These are phyloP conservation scores for Drosophila multiciliata DNA, from an alignment of 2,888 invertebrate species.

Conservation along the genomic window DNA sequence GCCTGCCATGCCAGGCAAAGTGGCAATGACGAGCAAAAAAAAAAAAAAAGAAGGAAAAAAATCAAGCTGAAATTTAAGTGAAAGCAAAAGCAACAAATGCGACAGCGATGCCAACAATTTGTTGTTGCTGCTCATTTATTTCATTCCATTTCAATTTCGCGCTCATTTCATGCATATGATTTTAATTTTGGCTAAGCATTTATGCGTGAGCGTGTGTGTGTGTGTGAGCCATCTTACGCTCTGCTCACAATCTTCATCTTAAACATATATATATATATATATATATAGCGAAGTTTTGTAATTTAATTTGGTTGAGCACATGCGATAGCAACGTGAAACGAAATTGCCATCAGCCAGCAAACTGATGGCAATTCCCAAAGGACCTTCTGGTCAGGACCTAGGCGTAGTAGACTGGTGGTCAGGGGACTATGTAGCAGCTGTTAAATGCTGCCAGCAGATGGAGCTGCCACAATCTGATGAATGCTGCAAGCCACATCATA, in stretches of 20 bases:
- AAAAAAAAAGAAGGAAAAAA: neutral
- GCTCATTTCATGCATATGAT: slow-evolving; percentile 79
- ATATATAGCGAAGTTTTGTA: slow-evolving; percentile 56
- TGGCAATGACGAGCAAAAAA: slow-evolving; percentile 56
- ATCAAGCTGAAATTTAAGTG: slow-evolving; percentile 38
- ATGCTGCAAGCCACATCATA: slow-evolving; percentile 66
- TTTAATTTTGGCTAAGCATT: slow-evolving; percentile 70
- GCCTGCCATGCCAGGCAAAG: slow-evolving; percentile 64
- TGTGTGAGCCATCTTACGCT: slow-evolving; percentile 13
- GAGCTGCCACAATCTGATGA: slow-evolving; percentile 22
- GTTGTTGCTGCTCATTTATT: slow-evolving; percentile 55
- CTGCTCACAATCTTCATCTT: neutral
- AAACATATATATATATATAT: neutral
- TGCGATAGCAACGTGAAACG: slow-evolving; percentile 42
- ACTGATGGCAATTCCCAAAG: slow-evolving; percentile 9
- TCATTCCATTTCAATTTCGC: slow-evolving; percentile 79
- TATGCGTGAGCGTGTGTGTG: slow-evolving; percentile 9
- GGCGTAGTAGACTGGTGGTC: slow-evolving; percentile 27
- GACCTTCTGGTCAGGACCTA: slow-evolving; percentile 7
- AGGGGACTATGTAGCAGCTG: slow-evolving; percentile 56
- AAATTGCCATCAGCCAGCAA: slow-evolving; percentile 46
- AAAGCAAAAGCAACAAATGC: slow-evolving; percentile 37
- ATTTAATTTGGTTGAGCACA: slow-evolving; percentile 65
- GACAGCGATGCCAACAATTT: slow-evolving; percentile 31
- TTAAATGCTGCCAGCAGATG: slow-evolving; percentile 56